Base-by-base conservation (phyloP, 2,797 vertebrate species). In the Tiaroga cobitis region DNA sequence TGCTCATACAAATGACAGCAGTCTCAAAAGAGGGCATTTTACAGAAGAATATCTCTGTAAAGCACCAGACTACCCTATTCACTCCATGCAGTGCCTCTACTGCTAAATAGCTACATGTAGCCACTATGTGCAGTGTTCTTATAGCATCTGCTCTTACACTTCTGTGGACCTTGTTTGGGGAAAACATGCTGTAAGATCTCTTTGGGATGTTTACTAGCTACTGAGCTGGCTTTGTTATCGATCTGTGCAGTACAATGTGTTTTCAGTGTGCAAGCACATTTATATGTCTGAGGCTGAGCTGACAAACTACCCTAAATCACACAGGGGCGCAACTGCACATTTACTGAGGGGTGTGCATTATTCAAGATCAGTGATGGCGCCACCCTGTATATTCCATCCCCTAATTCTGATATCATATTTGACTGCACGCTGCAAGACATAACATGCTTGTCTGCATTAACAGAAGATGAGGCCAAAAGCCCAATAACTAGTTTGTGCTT, bases 141-240 rank as follows among this genome's bases (percentile, higher is more conserved):
- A 67, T 34, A 76, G 32, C n/a, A 10, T 43, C 72, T 67, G 32
- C 54, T 61, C 43, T 39, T 83, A 70, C 75, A 49, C 43, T 4
- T 29, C 41, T 49, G 43, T 83, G 63, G 46, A 68, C n/a, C 82
- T 77, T 46, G 11, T 84, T 77, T 77, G 49, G 16, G n/a, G 43
- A 69, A 76, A 69, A 10, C 68, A 13, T 83, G 69, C 37, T 54
- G 21, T 51, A 43, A 73, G 63, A 80, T 24, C 75, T 77, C 15
- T 67, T 49, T 49, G 26, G 63, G 78, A 49, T 65, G 72, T 77
- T 76, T 84, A 61, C 51, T 83, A 73, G 72, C 43, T 82, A 51
- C 87, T 73, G 63, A 86, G 81, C 32, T 67, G 72, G 41, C 70
- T 80, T 81, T 87, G 73, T 54, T 68, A 68, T 83, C 32, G 43